Evolutionary conservation across 2,888 invertebrate genomes (phyloP).

Genomic region (Ryuthela nishihirai): DNA sequence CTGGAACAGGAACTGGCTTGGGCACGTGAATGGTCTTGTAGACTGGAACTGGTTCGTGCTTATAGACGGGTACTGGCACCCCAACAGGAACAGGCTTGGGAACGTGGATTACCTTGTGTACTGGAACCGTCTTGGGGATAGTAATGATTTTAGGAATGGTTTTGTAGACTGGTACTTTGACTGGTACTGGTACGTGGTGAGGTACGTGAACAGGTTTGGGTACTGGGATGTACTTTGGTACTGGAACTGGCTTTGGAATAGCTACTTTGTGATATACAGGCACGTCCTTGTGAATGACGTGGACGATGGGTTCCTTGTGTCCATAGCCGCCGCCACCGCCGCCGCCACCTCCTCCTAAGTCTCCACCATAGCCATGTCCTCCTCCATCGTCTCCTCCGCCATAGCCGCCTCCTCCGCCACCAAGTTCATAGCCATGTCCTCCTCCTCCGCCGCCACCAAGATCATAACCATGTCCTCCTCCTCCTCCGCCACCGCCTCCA

Average conservation of each 20-base stretch:
- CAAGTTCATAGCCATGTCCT: conserved; percentile 67
- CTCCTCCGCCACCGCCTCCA: conserved; percentile 46
- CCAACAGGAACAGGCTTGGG: conserved; percentile 43
- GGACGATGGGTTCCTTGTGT: conserved; percentile 36
- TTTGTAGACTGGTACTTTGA: conserved; percentile 44
- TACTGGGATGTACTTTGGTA: conserved; percentile 43
- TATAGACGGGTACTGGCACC: conserved; percentile 44
- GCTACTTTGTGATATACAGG: conserved; percentile 42
- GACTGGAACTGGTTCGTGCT: conserved; percentile 43
- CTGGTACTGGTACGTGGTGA: conserved; percentile 44
- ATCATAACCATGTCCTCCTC: conserved; percentile 33
- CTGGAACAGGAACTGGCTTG: conserved; percentile 39
- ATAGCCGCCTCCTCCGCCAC: conserved; percentile 58
- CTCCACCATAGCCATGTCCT: conserved; percentile 4
- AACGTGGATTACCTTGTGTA: conserved; percentile 43
- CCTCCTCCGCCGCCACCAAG: conserved; percentile 57
- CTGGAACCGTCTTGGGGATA: conserved; percentile 43
- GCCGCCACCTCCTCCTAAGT: conserved; percentile 12
- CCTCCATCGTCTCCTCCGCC: conserved; percentile 21
- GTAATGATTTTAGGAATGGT: conserved; percentile 44
- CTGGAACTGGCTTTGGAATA: conserved; percentile 42
- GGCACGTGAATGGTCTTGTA: conserved; percentile 42
- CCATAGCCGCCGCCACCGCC: conserved; percentile 19
- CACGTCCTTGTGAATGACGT: conserved; percentile 38
- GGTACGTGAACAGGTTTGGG: conserved; percentile 44